Conservation (phyloP, 2,113 vertebrate genomes). For the Lasiurus borealis region DNA sequence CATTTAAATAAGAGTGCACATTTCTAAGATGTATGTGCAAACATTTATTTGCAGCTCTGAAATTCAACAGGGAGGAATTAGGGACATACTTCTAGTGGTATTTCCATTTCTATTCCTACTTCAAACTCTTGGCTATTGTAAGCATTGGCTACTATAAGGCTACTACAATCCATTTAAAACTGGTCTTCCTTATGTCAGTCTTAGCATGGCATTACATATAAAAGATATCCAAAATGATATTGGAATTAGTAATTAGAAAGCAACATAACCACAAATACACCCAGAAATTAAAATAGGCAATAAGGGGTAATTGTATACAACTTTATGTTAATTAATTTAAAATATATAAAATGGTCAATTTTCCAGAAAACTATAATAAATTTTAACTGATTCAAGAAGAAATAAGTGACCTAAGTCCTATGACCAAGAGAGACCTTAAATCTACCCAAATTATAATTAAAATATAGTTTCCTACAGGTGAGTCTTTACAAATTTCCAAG, state of each 20-base stretch:
- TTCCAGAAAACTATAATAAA: not conserved
- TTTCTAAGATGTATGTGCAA: not conserved
- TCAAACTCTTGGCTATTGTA: not conserved
- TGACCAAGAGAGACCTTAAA: not conserved
- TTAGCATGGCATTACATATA: not conserved
- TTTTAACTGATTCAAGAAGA: slow-evolving; percentile 9
- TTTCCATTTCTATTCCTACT: not conserved
- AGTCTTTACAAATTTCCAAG: slow-evolving; percentile 41
- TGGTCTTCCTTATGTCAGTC: not conserved
- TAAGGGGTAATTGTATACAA: not conserved
- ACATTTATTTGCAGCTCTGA: not conserved
- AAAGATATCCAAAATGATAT: not conserved
- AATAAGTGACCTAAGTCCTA: not conserved
- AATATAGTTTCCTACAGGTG: not conserved
- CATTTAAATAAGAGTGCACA: not conserved
- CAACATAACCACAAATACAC: not conserved
- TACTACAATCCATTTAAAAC: not conserved
- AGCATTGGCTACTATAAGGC: not conserved
- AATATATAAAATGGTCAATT: not conserved
- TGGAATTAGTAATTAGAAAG: not conserved
- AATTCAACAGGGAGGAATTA: not conserved
- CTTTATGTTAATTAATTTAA: not conserved
- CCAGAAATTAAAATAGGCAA: not conserved
- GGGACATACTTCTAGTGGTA: not conserved
- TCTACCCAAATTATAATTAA: slow-evolving; percentile 34